Evolutionary conservation across 2,888 invertebrate genomes (phyloP), one percentile per base, ranked within the genome.

Genomic region (Aleiodes alternator): DNA sequence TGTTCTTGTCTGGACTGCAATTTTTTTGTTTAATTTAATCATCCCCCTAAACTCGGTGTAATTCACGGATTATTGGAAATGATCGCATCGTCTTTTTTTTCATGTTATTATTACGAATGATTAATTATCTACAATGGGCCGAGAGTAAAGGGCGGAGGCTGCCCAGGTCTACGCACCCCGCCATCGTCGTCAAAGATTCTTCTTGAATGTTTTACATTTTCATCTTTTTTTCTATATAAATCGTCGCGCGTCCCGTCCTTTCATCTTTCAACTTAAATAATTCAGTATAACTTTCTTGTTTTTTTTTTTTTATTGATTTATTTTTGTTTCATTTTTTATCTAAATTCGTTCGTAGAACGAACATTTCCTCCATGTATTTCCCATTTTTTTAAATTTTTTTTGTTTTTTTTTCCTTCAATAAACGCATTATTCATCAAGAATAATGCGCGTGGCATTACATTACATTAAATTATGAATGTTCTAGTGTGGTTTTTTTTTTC

Each of bases 101-200:
- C 77, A 78, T 80, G 77, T 80, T 80, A 81, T 82, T 80, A 80
- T 86, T 84, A 82, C 83, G 85, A 85, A 82, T 85, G 84, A 85
- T 85, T 86, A 87, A 87, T 87, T 89, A 89, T 89, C 89, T 89
- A 89, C 89, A 89, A 89, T 84, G 89, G 89, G 89, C 89, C 89
- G 88, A 87, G 85, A 86, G 82, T 87, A 87, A 87, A 51, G 87
- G 88, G 89, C 88, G 86, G 87, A 88, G 87, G 88, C 88, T 87
- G 89, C 89, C 89, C 89, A 89, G 80, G 88, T 88, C 89, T 89
- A 89, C 89, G 85, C 87, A 85, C 87, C 89, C 89, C 88, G 89
- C 88, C 88, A 85, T 88, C 89, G 88, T 86, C 88, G 89, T 88
- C 82, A 82, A 84, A 86, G 82, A 77, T 82, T 84, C 80, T 84